A percentile compares a stretch with the other conserved stretches of the same genome.
phyloP scores from a whole-genome alignment of 2,888 invertebrate genomes.

The Pterostichus niger region DNA sequence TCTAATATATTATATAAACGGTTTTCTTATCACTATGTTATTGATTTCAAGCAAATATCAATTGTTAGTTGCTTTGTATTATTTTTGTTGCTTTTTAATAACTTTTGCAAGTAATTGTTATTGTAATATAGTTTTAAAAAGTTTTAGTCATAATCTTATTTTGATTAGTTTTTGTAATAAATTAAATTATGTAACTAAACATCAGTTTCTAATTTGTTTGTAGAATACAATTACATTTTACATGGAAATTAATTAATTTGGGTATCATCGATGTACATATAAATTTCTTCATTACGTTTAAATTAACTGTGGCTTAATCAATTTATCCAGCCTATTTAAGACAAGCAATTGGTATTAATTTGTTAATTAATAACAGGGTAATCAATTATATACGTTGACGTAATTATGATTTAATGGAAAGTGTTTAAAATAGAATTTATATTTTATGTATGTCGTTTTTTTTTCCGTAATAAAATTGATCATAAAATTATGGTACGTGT shows the following conservation, averaged over 20 bases:
- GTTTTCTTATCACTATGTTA: too few relatives aligned
- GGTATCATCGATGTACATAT: slow-evolving; percentile 27
- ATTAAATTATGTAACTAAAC: background rate
- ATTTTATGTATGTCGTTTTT: background rate
- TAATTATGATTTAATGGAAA: background rate
- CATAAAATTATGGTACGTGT: background rate
- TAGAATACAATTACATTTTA: background rate
- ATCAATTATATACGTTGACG: slow-evolving; percentile 24
- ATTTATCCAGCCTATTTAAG: slow-evolving; percentile 20
- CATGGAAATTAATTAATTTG: slow-evolving; percentile 36
- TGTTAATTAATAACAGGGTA: slow-evolving; percentile 34
- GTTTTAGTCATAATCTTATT: background rate
- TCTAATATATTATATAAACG: too few relatives aligned
- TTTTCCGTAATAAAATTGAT: slow-evolving; percentile 17
- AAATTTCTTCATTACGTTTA: slow-evolving; percentile 55
- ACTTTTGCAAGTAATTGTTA: too few relatives aligned
- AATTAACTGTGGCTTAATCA: slow-evolving; percentile 28
- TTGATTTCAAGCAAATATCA: too few relatives aligned
- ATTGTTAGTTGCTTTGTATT: too few relatives aligned
- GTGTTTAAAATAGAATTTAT: slow-evolving; percentile 20
- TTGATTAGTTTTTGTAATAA: background rate
- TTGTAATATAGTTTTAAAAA: background rate
- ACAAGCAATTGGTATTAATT: slow-evolving; percentile 34
- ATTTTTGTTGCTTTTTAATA: too few relatives aligned
- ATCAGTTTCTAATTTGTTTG: slow-evolving; percentile 5